A percentile compares a stretch with the other conserved stretches of the same genome.
phyloP scores from a whole-genome alignment of 1,140 invertebrate species.

The Bombus affinis region DNA sequence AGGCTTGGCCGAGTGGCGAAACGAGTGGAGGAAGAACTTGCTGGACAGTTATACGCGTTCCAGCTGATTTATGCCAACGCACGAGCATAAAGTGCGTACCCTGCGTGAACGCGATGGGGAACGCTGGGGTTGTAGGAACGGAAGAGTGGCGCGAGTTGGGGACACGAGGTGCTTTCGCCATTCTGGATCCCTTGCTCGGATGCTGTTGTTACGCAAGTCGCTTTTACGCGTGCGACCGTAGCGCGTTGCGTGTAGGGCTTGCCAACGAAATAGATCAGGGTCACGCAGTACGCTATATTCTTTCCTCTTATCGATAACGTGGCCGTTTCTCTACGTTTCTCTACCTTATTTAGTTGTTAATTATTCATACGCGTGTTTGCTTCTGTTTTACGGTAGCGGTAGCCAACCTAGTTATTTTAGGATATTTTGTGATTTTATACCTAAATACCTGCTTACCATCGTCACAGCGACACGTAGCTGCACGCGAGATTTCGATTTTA shows the following conservation, averaged over 20 bases:
- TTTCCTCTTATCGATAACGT: too few relatives aligned
- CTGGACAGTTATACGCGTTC: constrained; percentile 59
- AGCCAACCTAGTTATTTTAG: too few relatives aligned
- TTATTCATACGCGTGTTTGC: too few relatives aligned
- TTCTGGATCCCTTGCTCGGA: background rate
- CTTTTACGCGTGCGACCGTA: background rate
- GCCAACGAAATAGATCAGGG: background rate
- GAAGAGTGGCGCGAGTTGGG: constrained; percentile 4
- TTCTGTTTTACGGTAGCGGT: too few relatives aligned
- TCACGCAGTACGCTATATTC: background rate
- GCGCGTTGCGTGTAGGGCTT: background rate
- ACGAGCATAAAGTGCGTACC: constrained; percentile 72
- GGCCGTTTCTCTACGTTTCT: too few relatives aligned
- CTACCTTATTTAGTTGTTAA: too few relatives aligned
- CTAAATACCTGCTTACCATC: too few relatives aligned
- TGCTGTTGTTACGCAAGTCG: constrained; percentile 28
- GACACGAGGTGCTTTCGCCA: constrained; percentile 29
- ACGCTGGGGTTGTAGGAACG: constrained; percentile 17
- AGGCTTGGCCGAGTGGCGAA: background rate
- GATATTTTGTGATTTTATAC: too few relatives aligned
- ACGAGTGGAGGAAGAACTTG: constrained; percentile 41
- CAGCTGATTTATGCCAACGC: constrained; percentile 71
- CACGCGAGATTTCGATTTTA: too few relatives aligned
- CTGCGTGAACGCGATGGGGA: constrained; percentile 20
- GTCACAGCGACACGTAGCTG: too few relatives aligned